Evolutionary conservation across 37 sponge, comb jelly and placozoan species (phyloP).

Genomic region (Aplysina aerophoba): DNA sequence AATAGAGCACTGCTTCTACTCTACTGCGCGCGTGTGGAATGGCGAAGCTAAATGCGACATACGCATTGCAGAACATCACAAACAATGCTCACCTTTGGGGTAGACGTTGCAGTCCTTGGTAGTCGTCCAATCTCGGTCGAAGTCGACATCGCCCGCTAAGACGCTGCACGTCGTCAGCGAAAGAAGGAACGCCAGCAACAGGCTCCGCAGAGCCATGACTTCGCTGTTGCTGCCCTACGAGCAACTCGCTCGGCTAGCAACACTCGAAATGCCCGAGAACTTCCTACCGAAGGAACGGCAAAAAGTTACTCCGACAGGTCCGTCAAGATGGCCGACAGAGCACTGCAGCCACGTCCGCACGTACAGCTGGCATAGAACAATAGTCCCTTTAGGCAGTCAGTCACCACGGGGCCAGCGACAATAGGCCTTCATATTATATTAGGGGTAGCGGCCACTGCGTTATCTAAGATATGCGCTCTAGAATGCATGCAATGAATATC

Average conservation of each 20-base stretch:
- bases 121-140: too few relatives aligned
- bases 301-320: slow-evolving; percentile 19
- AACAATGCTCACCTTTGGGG: slow-evolving; percentile 8
- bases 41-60: too few relatives aligned
- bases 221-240: neutral
- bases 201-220: slow-evolving; percentile 34
- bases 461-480: neutral
- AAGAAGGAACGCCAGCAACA: neutral
- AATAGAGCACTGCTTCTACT: too few relatives aligned
- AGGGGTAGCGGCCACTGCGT: neutral
- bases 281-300: slow-evolving; percentile 30
- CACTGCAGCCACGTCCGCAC: neutral
- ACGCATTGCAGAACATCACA: neutral
- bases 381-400: neutral
- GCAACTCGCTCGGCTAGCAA: neutral
- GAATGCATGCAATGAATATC: neutral
- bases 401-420: slow-evolving; percentile 15
- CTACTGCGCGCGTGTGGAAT: too few relatives aligned
- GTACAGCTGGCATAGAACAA: slow-evolving; percentile 14
- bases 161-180: neutral
- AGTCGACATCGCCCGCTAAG: neutral
- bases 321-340: slow-evolving; percentile 38
- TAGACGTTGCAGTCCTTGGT: neutral
- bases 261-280: neutral
- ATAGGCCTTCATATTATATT: neutral